Percentiles rank a stretch among this genome's conserved stretches.
Evolutionary conservation across 1,140 invertebrate species (phyloP).

Genomic region (Homarus americanus): DNA sequence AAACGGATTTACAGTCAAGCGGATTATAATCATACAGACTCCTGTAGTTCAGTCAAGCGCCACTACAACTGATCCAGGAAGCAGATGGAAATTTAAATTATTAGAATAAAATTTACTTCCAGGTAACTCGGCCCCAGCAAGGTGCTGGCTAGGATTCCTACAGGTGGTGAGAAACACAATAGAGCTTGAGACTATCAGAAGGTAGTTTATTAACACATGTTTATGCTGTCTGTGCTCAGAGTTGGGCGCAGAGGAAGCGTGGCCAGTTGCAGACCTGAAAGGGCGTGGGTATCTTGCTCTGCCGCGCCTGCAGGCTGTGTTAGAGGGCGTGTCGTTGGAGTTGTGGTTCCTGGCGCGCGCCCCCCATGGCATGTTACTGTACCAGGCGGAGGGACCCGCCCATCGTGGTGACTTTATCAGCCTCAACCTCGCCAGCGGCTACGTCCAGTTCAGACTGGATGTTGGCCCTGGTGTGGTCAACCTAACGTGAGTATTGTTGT

Average conservation of each 20-base stretch:
- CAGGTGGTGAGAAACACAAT: too few species aligned
- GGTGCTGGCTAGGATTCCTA: too few species aligned
- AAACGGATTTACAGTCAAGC: too few species aligned
- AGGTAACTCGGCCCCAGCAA: too few species aligned
- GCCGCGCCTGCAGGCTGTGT: constrained; percentile 86
- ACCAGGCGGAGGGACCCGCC: constrained; percentile 85
- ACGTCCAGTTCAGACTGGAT: constrained; percentile 90
- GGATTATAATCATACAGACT: too few species aligned
- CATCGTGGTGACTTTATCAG: constrained; percentile 90
- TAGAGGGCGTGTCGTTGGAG: constrained; percentile 88
- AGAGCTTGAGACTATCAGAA: too few species aligned
- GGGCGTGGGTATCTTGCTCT: constrained; percentile 88
- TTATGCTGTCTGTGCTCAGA: too few species aligned
- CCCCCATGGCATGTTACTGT: constrained; percentile 88
- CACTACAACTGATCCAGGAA: too few species aligned
- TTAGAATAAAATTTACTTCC: too few species aligned
- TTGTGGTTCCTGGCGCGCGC: constrained; percentile 89
- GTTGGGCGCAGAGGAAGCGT: constrained; percentile 25
- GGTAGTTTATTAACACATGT: too few species aligned
- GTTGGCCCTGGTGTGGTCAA: constrained; percentile 91
- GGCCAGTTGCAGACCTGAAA: constrained; percentile 79
- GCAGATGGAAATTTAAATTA: too few species aligned
- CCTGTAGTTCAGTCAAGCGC: too few species aligned
- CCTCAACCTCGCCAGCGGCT: constrained; percentile 87
- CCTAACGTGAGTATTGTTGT: constrained; percentile 84